These are phyloP conservation scores for Pelobates cultripes DNA, from an alignment of 2,797 vertebrate genomes.

Conservation along the genomic window DNA sequence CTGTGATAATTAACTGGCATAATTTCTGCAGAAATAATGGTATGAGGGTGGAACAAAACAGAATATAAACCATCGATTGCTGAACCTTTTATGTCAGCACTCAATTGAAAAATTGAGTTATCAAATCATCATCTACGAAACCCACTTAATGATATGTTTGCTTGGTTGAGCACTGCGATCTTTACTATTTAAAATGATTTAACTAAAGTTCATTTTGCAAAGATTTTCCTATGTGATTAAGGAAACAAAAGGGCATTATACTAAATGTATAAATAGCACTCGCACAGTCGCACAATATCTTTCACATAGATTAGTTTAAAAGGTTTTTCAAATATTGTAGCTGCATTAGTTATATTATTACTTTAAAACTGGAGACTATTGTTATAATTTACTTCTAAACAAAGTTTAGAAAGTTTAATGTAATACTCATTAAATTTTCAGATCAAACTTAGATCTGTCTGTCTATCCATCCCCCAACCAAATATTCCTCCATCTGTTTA, in stretches of 20 bases:
- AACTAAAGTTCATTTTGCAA: conserved; percentile 44
- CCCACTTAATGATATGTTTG: conserved; percentile 38
- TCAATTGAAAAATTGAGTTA: conserved; percentile 41
- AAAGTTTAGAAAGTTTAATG: not conserved
- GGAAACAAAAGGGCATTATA: conserved; percentile 10
- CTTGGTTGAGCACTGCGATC: conserved; percentile 37
- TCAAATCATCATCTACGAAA: conserved; percentile 42
- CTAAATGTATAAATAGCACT: conserved; percentile 21
- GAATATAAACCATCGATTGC: conserved; percentile 14
- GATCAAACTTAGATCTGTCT: too few relatives aligned
- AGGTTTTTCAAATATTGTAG: conserved; percentile 26
- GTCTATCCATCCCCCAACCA: too few relatives aligned
- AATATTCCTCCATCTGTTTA: too few relatives aligned
- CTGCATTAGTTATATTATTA: conserved; percentile 29
- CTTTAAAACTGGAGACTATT: conserved; percentile 27
- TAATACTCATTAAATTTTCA: too few relatives aligned
- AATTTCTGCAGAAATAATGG: conserved; percentile 29
- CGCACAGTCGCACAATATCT: not conserved
- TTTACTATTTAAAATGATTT: conserved; percentile 45
- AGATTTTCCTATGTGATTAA: conserved; percentile 30
- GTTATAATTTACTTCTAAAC: not conserved
- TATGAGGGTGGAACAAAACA: not conserved
- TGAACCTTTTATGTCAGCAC: conserved; percentile 23
- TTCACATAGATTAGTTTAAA: conserved; percentile 22
- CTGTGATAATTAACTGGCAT: conserved; percentile 44